Base-by-base conservation (phyloP, 2,113 vertebrate species). In the Pelvicachromis taeniatus region DNA sequence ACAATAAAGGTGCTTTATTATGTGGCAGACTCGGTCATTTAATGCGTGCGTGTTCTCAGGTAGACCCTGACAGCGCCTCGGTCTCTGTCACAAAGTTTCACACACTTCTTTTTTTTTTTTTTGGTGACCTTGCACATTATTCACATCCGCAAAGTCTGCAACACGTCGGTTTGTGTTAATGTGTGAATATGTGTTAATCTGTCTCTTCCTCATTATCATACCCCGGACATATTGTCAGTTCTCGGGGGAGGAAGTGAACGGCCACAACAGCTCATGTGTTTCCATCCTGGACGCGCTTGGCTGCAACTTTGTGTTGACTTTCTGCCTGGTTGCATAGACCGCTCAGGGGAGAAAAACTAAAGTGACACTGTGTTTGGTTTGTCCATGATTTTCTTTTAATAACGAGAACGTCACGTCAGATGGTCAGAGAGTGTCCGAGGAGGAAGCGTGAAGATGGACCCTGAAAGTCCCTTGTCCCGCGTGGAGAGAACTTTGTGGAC, bases 401-500 rank as follows among this genome's bases (percentile, higher is more conserved):
- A 75, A 19, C 29, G 23, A 23, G 11, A 26, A 35, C 1, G 17
- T 61, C 2, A 5, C 16, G 6, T 52, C 58, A 55, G 45, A 23
- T 14, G 73, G 38, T 61, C 42, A 35, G 48, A 80, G 50, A 59
- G 29, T 31, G 19, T 26, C 35, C 17, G 4, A 42, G 58, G 10
- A 56, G 6, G 29, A 84, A 38, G 59, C 77, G 17, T 61, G 42
- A 82, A 23, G 59, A 96, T 96, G 96, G 96, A 96, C 8, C 55
- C 81, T 5, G 91, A 92, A 23, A 78, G 42, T 40, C 17, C 86
- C 1, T 1, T 80, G 4, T 10, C 84, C 73, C 88, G 94, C n/a
- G 9, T 92, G 81, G 93, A 91, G 63, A 94, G 95, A 68, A 94
- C 88, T 35, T 70, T 96, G 17, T 96, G 95, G 95, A 85, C 92